Evolutionary conservation across 2,888 invertebrate genomes (phyloP).

Genomic region (Leptinotarsa peninsularis): DNA sequence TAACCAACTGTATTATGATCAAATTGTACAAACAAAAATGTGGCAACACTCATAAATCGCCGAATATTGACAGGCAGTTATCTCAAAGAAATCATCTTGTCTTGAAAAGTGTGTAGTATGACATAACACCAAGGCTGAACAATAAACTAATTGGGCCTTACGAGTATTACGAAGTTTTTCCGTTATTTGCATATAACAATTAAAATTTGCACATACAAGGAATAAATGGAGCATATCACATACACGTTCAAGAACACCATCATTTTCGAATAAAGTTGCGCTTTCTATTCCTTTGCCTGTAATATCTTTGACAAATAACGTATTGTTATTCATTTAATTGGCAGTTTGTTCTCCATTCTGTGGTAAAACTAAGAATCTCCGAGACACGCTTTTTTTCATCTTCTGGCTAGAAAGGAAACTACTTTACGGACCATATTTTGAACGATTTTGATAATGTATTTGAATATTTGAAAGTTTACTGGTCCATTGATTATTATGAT

Average conservation of each 20-base stretch:
- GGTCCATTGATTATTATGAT: background rate
- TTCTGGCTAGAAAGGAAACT: background rate
- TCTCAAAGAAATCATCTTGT: background rate
- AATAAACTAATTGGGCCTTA: background rate
- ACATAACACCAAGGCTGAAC: slow-evolving; percentile 9
- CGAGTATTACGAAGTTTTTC: background rate
- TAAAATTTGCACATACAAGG: slow-evolving; percentile 10
- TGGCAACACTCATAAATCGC: background rate
- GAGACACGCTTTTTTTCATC: background rate
- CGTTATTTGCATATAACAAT: slow-evolving; percentile 13
- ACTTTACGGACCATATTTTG: background rate
- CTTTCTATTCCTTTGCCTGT: slow-evolving; percentile 3
- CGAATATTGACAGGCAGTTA: background rate
- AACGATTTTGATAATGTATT: background rate
- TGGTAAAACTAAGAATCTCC: background rate
- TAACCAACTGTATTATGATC: background rate
- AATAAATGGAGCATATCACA: slow-evolving; percentile 6
- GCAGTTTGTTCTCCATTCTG: background rate
- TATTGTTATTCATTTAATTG: slow-evolving; percentile 7
- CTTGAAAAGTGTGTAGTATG: background rate
- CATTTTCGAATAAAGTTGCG: slow-evolving; percentile 11
- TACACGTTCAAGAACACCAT: slow-evolving; percentile 15
- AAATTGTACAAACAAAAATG: background rate
- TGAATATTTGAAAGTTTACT: background rate
- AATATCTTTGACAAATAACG: background rate